Conservation (phyloP, 2,888 invertebrate genomes). For the Omphaloscelis lunosa region DNA sequence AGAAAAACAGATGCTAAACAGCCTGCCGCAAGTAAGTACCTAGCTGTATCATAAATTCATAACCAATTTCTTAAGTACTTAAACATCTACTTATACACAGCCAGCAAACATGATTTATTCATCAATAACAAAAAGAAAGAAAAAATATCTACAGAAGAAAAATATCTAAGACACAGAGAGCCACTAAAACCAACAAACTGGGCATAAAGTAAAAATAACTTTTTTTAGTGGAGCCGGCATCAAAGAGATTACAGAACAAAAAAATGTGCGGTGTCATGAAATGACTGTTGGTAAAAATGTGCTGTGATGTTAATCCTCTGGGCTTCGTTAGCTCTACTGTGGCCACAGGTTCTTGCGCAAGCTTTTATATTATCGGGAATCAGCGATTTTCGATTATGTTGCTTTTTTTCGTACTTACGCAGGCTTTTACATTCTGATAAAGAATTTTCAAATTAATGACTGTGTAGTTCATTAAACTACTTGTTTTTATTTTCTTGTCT, state of each 20-base stretch:
- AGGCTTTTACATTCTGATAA: constrained; percentile 9
- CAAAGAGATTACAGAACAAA: constrained; percentile 74
- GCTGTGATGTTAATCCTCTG: constrained; percentile 67
- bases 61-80: constrained; percentile 53
- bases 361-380: constrained; percentile 53
- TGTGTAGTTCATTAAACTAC: constrained; percentile 33
- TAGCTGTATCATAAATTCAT: constrained; percentile 53
- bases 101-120: constrained; percentile 44
- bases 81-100: constrained; percentile 30
- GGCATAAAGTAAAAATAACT: constrained; percentile 64
- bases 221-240: constrained; percentile 71
- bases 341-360: constrained; percentile 39
- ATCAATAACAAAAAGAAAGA: constrained; percentile 40
- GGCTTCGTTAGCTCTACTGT: constrained; percentile 59
- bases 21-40: not conserved
- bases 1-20: constrained; percentile 22
- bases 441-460: not conserved
- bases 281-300: constrained; percentile 59
- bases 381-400: constrained; percentile 55
- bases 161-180: constrained; percentile 57
- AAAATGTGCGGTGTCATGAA: constrained; percentile 64
- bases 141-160: constrained; percentile 55
- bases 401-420: constrained; percentile 28
- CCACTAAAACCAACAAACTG: constrained; percentile 53
- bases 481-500: constrained; percentile 22